Conservation (phyloP, 2,113 vertebrate genomes). For the Columba livia region DNA sequence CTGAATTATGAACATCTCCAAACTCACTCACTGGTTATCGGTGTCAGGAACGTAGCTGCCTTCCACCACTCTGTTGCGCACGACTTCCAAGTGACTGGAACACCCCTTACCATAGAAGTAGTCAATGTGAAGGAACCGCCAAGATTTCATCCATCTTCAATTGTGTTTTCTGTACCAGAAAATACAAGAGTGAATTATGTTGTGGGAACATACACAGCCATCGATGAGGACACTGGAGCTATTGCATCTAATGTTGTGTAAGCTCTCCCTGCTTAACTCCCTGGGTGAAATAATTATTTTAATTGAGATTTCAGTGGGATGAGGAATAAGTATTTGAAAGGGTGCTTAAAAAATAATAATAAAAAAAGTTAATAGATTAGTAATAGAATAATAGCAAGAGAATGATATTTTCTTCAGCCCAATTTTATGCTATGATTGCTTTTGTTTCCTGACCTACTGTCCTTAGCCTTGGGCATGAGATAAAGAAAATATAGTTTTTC, state of each 20-base stretch:
- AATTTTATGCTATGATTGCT: background rate
- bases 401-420: background rate
- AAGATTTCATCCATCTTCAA: slow-evolving; percentile 73
- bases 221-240: slow-evolving; percentile 84
- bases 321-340: background rate
- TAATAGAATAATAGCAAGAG: background rate
- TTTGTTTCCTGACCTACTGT: background rate
- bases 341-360: background rate
- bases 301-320: background rate
- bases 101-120: slow-evolving; percentile 78
- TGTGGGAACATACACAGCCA: slow-evolving; percentile 77
- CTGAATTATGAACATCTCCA: slow-evolving; percentile 87
- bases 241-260: slow-evolving; percentile 86
- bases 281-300: background rate
- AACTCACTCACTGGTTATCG: slow-evolving; percentile 74
- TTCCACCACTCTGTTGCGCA: slow-evolving; percentile 79
- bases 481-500: background rate
- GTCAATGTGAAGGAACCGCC: slow-evolving; percentile 83
- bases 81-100: slow-evolving; percentile 47
- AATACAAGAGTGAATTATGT: slow-evolving; percentile 60
- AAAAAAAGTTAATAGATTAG: background rate
- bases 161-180: slow-evolving; percentile 72
- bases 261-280: background rate
- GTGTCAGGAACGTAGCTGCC: slow-evolving; percentile 83
- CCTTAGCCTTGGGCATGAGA: background rate